Percentiles rank a stretch among this genome's conserved stretches.
Evolutionary conservation across 2,888 invertebrate species (phyloP).

Genomic region (Lithophane ornitopus): DNA sequence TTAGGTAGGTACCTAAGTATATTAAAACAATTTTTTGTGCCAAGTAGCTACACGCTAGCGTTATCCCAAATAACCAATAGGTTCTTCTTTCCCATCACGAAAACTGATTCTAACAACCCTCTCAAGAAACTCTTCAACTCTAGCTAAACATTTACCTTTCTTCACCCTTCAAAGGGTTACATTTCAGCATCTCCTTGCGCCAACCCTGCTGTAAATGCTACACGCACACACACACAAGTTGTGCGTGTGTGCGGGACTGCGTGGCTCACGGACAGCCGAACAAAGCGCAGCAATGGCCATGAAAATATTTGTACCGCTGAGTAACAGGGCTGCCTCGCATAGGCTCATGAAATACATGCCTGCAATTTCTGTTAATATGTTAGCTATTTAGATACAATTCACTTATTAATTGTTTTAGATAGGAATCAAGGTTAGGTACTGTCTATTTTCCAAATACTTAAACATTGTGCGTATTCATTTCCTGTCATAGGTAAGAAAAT

Average conservation of each 20-base stretch:
- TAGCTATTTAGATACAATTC: background rate
- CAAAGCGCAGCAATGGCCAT: slow-evolving; percentile 86
- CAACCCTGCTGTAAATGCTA: slow-evolving; percentile 46
- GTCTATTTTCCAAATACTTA: background rate
- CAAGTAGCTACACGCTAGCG: background rate
- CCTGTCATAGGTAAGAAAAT: background rate
- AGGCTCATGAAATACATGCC: background rate
- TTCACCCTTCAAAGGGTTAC: background rate
- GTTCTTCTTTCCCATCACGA: background rate
- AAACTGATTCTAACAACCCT: background rate
- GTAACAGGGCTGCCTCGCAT: slow-evolving; percentile 52
- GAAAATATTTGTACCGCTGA: slow-evolving; percentile 80
- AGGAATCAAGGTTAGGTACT: background rate
- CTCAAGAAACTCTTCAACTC: background rate
- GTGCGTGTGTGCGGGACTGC: slow-evolving; percentile 67
- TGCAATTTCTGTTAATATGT: slow-evolving; percentile 1
- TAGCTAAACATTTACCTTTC: background rate
- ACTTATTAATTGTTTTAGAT: background rate
- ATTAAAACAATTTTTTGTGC: background rate
- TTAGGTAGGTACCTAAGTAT: background rate
- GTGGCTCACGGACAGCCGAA: slow-evolving; percentile 78
- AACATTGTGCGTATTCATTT: background rate
- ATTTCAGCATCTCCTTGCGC: background rate
- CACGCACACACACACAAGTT: slow-evolving; percentile 5
- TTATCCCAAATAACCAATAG: background rate